phyloP scores from a whole-genome alignment of 1,140 invertebrate species.

The Radopholus similis region DNA sequence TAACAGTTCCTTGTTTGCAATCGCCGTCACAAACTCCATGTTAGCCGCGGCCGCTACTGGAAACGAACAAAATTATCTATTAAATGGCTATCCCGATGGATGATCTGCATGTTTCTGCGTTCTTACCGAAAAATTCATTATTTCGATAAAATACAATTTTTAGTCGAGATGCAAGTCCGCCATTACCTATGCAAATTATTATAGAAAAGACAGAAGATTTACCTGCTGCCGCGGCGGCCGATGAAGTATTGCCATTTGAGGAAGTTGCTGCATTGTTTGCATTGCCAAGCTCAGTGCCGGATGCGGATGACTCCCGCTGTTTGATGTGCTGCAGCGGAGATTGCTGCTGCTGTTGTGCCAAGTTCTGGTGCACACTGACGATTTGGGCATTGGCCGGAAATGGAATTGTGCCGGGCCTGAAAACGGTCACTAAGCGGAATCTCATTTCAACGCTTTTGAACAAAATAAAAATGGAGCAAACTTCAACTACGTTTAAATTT shows the following conservation, averaged over 20 bases:
- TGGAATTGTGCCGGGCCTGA: constrained; percentile 4
- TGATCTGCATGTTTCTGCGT: background rate
- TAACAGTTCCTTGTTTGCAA: constrained; percentile 10
- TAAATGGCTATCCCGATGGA: background rate
- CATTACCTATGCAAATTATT: background rate
- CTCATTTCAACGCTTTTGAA: background rate
- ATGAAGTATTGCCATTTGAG: constrained; percentile 1
- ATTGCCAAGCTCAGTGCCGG: background rate
- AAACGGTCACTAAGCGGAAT: background rate
- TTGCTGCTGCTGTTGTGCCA: constrained; percentile 8
- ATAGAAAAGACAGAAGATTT: background rate
- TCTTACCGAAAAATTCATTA: background rate
- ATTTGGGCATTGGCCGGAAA: constrained; percentile 19
- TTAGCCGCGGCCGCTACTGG: constrained; percentile 5
- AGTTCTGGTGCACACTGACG: constrained; percentile 17
- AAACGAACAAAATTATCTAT: background rate
- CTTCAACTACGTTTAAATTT: no score
- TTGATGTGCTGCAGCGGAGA: constrained; percentile 5
- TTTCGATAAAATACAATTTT: background rate
- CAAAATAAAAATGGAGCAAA: background rate
- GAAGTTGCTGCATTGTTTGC: background rate
- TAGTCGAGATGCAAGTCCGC: background rate
- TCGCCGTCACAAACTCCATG: constrained; percentile 14
- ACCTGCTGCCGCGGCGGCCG: constrained; percentile 17
- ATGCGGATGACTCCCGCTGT: no score